phyloP scores from a whole-genome alignment of 2,113 vertebrate genomes.

The Phrynosoma blainvillii region DNA sequence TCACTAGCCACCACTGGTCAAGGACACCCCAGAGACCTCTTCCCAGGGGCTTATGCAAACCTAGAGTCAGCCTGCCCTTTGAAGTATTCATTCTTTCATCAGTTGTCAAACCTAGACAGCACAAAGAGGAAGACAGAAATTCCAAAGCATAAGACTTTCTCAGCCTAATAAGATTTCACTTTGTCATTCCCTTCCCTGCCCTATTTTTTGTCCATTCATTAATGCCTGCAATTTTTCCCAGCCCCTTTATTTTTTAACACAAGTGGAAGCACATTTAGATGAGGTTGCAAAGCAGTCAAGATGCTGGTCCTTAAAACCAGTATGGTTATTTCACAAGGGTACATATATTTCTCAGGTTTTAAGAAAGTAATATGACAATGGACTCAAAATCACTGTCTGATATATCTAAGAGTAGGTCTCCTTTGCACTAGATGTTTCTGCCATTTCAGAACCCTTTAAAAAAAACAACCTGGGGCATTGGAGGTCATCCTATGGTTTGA shows the following conservation, averaged over 20 bases:
- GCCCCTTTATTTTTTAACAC: neutral
- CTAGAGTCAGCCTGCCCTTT: no score
- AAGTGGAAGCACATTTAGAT: neutral
- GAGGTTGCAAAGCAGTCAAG: neutral
- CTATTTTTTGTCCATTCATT: neutral
- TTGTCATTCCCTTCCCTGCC: neutral
- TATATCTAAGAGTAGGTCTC: no score
- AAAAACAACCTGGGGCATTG: no score
- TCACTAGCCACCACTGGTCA: no score
- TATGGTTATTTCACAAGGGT: neutral
- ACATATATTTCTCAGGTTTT: neutral
- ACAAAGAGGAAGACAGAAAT: neutral
- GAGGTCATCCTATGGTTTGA: no score
- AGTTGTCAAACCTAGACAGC: neutral
- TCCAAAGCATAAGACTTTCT: neutral
- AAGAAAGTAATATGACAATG: no score
- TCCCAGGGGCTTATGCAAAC: no score
- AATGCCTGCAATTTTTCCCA: neutral
- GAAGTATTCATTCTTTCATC: neutral
- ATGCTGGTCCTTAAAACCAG: neutral
- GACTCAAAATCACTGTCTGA: no score
- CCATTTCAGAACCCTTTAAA: no score
- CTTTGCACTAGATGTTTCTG: no score
- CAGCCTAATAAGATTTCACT: neutral
- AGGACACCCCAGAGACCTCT: no score